These are phyloP conservation scores for Cyanoramphus novaezelandiae DNA, from an alignment of 2,113 vertebrate genomes.

Conservation along the genomic window DNA sequence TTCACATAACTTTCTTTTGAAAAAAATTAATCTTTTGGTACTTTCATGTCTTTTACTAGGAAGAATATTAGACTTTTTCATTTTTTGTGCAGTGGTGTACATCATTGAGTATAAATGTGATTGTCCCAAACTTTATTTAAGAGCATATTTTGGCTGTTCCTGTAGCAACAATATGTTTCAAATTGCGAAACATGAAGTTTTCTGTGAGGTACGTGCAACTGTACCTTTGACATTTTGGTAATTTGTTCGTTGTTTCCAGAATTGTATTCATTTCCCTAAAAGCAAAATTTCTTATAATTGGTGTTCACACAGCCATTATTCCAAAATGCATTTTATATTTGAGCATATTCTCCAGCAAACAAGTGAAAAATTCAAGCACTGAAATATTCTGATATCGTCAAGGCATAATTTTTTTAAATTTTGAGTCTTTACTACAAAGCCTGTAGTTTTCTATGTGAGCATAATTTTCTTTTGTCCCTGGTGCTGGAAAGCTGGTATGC, in stretches of 20 bases:
- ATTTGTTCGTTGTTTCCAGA: neutral
- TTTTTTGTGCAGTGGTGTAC: neutral
- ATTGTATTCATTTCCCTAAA: neutral
- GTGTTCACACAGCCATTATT: neutral
- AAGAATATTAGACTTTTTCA: neutral
- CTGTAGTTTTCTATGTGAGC: neutral
- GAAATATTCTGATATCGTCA: neutral
- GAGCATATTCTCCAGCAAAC: neutral
- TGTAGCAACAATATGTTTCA: neutral
- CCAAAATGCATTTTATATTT: neutral
- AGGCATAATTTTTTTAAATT: neutral
- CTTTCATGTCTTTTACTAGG: neutral
- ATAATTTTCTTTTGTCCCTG: neutral
- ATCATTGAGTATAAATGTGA: neutral
- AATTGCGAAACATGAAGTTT: neutral
- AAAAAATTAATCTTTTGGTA: neutral
- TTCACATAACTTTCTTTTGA: constrained; percentile 1
- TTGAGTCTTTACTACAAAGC: neutral
- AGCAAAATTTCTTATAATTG: neutral
- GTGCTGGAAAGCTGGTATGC: neutral
- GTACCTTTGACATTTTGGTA: neutral
- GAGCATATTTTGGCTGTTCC: neutral
- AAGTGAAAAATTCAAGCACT: neutral
- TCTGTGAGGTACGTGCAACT: neutral
- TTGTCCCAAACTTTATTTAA: neutral